Conservation (phyloP, 2,113 vertebrate species). For the Pseudolaguvia tuberculata region DNA sequence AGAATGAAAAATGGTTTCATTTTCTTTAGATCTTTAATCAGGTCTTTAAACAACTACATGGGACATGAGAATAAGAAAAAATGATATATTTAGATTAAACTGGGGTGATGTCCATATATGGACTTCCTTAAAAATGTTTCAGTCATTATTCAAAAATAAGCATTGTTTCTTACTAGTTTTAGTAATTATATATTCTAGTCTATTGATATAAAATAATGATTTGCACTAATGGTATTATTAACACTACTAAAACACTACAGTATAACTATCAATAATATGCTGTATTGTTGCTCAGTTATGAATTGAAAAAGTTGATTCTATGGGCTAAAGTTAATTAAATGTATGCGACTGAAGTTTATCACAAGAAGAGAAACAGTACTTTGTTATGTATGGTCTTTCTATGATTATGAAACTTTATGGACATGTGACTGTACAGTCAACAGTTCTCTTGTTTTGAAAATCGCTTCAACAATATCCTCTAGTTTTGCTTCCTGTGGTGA, state of each 20-base stretch:
- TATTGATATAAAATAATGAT: neutral
- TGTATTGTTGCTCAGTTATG: neutral
- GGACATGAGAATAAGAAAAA: conserved; percentile 4
- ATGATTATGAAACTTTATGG: too few species aligned
- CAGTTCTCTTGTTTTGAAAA: neutral
- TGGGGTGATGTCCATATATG: conserved; percentile 6
- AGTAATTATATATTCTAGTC: neutral
- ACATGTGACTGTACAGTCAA: too few species aligned
- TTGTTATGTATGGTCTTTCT: neutral
- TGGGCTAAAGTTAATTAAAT: neutral
- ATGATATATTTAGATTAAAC: neutral
- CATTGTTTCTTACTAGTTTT: neutral
- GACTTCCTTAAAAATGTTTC: neutral
- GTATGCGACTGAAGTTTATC: neutral
- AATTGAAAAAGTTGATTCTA: neutral
- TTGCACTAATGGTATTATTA: too few species aligned
- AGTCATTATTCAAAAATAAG: neutral
- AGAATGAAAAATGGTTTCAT: neutral
- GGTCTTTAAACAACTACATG: conserved; percentile 1
- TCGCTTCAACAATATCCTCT: neutral
- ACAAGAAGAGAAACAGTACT: neutral
- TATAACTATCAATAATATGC: neutral
- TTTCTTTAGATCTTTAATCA: neutral
- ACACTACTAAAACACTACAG: too few species aligned
- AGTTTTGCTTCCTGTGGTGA: conserved; percentile 11